Evolutionary conservation across 2,888 invertebrate genomes (phyloP), one percentile per base, ranked within the genome.

Genomic region (Calephelis perditalis): DNA sequence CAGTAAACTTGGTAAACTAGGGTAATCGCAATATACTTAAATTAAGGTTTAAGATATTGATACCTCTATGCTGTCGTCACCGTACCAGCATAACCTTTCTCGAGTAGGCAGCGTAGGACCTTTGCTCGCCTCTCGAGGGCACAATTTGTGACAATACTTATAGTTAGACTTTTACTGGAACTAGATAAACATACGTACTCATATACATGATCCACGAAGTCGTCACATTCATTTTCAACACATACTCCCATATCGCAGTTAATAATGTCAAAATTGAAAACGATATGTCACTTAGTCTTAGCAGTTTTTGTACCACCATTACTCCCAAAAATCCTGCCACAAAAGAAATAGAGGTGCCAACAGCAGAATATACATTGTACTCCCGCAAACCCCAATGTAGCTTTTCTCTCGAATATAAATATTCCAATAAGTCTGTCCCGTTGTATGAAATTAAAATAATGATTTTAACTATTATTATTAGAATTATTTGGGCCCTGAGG

Each of bases 341-440:
- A 11, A 91, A 68, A 26, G 92, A 69, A 11, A 91, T 86, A 1
- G 91, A 60, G 45, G 91, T 85, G 58, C 75, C 79, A 0, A 82
- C 73, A 5, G 92, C 91, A 37, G 83, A 81, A 71, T 86, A 94
- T 26, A 83, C 75, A 2, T 93, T 93, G 67, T 87, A 94, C 26
- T 92, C 79, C 43, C 87, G 74, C 37, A 94, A 79, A 35, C 91
- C 84, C 94, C 94, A 95, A 37, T 90, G 82, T 63, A 95, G 91
- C 70, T 91, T 91, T 56, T 91, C 87, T 65, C 92, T 87, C 5
- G 92, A 74, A 69, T 93, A 94, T 62, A 94, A 73, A 71, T 92
- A 94, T 58, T 52, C 52, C 35, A 52, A 7, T 11, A 35, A 52
- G 26, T 52, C 49, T 7, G 26, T 49, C 4, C 49, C 49, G 8